Evolutionary conservation across 1,140 invertebrate genomes (phyloP).

Genomic region (Drosophila subobscura): DNA sequence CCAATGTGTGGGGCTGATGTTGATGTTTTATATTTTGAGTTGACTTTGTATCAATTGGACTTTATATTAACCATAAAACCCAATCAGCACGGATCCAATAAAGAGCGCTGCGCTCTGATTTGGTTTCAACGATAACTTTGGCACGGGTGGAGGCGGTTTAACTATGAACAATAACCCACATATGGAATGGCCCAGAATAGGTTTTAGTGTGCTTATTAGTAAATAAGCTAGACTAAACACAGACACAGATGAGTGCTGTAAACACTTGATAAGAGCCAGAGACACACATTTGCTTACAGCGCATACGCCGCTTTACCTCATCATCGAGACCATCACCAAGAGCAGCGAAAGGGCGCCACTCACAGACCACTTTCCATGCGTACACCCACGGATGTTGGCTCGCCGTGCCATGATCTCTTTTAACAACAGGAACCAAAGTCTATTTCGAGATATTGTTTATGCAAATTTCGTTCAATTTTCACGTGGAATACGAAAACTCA

Average conservation of each 20-base stretch:
- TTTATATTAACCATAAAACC: conserved; percentile 43
- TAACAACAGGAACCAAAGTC: conserved; percentile 12
- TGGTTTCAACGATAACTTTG: conserved; percentile 25
- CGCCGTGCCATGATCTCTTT: conserved; percentile 26
- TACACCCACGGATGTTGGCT: background rate
- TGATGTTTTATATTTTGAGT: background rate
- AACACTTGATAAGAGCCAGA: conserved; percentile 52
- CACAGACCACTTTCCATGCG: conserved; percentile 11
- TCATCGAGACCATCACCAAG: conserved; percentile 12
- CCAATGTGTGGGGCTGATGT: too few relatives aligned
- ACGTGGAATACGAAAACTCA: conserved; percentile 13
- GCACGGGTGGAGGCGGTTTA: conserved; percentile 18
- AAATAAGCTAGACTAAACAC: conserved; percentile 30
- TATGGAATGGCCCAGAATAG: conserved; percentile 35
- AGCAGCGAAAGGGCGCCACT: conserved; percentile 6
- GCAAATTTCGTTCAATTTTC: conserved; percentile 12
- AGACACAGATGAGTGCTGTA: conserved; percentile 22
- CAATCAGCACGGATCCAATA: conserved; percentile 30
- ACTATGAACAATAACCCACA: conserved; percentile 34
- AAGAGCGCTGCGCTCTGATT: conserved; percentile 6
- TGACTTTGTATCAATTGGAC: background rate
- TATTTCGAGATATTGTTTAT: conserved; percentile 36
- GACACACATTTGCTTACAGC: conserved; percentile 7
- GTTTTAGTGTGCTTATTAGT: conserved; percentile 52
- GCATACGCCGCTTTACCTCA: conserved; percentile 34